Evolutionary conservation across 2,113 vertebrate genomes (phyloP), one percentile per base, ranked within the genome.

Genomic region (Psephotus haematonotus): DNA sequence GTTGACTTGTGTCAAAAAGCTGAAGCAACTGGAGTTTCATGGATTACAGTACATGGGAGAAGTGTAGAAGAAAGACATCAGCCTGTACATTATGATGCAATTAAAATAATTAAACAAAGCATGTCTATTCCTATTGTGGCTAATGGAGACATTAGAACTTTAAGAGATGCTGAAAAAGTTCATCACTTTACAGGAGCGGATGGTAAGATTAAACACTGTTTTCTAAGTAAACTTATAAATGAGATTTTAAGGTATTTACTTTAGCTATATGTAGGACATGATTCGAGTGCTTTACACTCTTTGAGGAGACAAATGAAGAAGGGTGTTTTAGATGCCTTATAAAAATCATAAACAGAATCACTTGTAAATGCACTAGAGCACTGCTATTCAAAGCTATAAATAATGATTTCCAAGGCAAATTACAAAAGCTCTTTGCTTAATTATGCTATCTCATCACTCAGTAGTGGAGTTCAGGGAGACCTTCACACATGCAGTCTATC

Each of bases 31-130:
- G 99, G 99, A 28, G 98, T 99, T 80, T 99, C 99, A 1, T 99
- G 99, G 99, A 98, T 99, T 95, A 99, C 99, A 17, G 99, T 99
- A 49, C 99, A 99, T 3, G 99, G 99, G 11, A 98, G 99, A 86
- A 99, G 98, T 50, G 69, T 97, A 71, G 99, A 99, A 49, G 99
- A 99, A 96, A 99, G 99, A 74, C 99, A 99, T 97, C 99, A 99
- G 86, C 98, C 99, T 29, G 99, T 99, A 79, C 99, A 99, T 97
- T 99, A 99, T 60, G 98, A 99, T 81, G 98, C 99, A 93, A 99
- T 99, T 95, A 99, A 99, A 98, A 98, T 97, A 79, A 99, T 99
- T 95, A 99, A 99, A 92, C 98, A 99, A 97, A 99, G 98, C 50
- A 41, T 99, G 19, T 98, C 98, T 60, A 92, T 99, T 97, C 99